phyloP scores from a whole-genome alignment of 2,888 invertebrate genomes.

The Carpatolechia fugitivella region DNA sequence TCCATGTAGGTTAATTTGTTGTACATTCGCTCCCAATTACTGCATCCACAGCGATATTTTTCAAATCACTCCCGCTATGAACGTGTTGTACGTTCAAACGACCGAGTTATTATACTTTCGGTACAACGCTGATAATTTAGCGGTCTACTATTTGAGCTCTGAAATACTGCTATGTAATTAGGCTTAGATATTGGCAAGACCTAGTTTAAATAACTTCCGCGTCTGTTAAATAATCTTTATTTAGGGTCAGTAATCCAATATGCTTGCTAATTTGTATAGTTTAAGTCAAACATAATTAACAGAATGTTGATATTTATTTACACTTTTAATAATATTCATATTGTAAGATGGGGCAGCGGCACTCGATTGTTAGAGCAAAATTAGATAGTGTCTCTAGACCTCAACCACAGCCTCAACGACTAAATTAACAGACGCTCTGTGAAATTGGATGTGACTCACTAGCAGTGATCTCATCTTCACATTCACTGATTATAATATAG shows the following conservation, averaged over 20 bases:
- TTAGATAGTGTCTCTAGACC: constrained; percentile 52
- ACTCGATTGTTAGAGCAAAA: constrained; percentile 32
- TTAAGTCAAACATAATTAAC: constrained; percentile 28
- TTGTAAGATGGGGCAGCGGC: background rate
- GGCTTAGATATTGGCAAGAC: constrained; percentile 36
- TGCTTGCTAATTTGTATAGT: too few relatives aligned
- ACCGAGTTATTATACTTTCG: constrained; percentile 8
- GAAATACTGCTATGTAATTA: constrained; percentile 27
- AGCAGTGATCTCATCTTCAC: constrained; percentile 48
- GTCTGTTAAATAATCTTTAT: constrained; percentile 36
- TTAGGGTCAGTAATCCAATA: too few relatives aligned
- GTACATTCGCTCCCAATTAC: constrained; percentile 34
- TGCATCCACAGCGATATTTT: constrained; percentile 30
- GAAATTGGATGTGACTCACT: constrained; percentile 55
- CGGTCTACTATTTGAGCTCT: constrained; percentile 28
- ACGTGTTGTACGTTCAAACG: constrained; percentile 29
- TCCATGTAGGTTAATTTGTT: constrained; percentile 39
- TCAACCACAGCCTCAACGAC: constrained; percentile 48
- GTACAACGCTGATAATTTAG: constrained; percentile 26
- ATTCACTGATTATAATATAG: background rate
- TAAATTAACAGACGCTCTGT: constrained; percentile 48
- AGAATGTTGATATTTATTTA: too few relatives aligned
- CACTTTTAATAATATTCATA: background rate
- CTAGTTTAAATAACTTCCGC: constrained; percentile 37
- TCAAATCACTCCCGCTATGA: constrained; percentile 32